These are phyloP conservation scores for Taphrorychus bicolor DNA, from an alignment of 2,888 invertebrate genomes.

Conservation along the genomic window DNA sequence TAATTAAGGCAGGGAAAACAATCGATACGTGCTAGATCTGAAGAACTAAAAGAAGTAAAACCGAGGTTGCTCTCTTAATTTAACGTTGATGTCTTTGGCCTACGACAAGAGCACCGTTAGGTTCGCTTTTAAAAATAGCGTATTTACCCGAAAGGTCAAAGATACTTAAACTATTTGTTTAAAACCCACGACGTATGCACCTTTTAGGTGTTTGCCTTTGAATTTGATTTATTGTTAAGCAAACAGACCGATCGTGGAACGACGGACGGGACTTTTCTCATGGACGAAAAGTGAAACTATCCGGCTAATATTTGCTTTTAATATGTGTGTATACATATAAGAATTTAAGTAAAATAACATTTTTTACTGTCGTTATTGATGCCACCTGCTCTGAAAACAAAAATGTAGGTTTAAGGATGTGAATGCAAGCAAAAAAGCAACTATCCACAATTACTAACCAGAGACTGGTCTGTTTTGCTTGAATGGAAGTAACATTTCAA, in stretches of 20 bases:
- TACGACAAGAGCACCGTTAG: not conserved
- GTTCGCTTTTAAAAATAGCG: not conserved
- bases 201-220: constrained; percentile 11
- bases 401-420: constrained; percentile 6
- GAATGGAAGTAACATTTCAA: constrained; percentile 11
- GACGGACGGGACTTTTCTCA: constrained; percentile 5
- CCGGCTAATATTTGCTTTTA: constrained; percentile 11
- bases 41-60: not conserved
- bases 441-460: not conserved
- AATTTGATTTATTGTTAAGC: constrained; percentile 17
- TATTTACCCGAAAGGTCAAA: constrained; percentile 18
- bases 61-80: not conserved
- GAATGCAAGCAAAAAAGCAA: not conserved
- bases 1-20: constrained; percentile 19
- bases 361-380: too few relatives aligned
- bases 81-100: not conserved
- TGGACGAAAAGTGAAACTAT: constrained; percentile 17
- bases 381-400: not conserved
- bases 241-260: constrained; percentile 7
- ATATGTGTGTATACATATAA: too few relatives aligned
- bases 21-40: constrained; percentile 19
- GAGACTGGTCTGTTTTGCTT: not conserved
- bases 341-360: too few relatives aligned
- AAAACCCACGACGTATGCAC: constrained; percentile 13
- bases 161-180: constrained; percentile 17